A percentile compares a stretch with the other conserved stretches of the same genome.
These are phyloP conservation scores for Brenthis ino DNA, from an alignment of 2,888 invertebrate genomes.

Conservation along the genomic window DNA sequence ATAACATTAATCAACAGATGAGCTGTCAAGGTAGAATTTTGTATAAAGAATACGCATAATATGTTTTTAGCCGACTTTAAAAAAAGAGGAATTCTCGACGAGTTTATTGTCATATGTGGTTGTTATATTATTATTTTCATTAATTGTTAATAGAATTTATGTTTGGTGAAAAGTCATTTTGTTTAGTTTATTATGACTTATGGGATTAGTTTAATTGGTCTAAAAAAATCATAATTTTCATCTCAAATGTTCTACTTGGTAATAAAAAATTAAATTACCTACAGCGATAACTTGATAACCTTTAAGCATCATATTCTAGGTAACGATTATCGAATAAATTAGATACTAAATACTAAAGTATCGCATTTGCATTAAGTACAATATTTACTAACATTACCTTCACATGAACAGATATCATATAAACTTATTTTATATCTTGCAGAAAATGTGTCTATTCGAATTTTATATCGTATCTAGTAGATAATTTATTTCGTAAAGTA, in stretches of 20 bases:
- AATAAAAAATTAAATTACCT: too few relatives aligned
- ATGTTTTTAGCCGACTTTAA: background rate
- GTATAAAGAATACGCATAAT: background rate
- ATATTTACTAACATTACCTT: background rate
- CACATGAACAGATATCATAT: constrained; percentile 2
- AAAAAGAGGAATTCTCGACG: too few relatives aligned
- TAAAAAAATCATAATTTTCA: too few relatives aligned
- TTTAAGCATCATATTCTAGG: background rate
- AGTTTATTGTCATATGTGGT: background rate
- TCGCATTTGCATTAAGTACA: background rate
- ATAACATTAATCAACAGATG: constrained; percentile 20
- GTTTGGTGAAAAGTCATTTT: too few relatives aligned
- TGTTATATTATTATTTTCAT: background rate
- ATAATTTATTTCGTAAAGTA: too few relatives aligned
- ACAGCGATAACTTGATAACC: background rate
- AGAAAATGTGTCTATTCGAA: too few relatives aligned
- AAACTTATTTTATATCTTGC: background rate
- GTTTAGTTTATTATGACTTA: too few relatives aligned
- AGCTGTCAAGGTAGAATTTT: constrained; percentile 3
- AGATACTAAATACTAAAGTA: constrained; percentile 1
- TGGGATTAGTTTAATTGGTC: too few relatives aligned
- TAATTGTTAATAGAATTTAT: too few relatives aligned
- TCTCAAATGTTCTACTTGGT: too few relatives aligned
- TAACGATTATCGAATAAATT: constrained; percentile 1
- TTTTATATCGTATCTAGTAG: too few relatives aligned